Evolutionary conservation across 2,888 invertebrate genomes (phyloP).

Genomic region (Petrophora chlorosata): DNA sequence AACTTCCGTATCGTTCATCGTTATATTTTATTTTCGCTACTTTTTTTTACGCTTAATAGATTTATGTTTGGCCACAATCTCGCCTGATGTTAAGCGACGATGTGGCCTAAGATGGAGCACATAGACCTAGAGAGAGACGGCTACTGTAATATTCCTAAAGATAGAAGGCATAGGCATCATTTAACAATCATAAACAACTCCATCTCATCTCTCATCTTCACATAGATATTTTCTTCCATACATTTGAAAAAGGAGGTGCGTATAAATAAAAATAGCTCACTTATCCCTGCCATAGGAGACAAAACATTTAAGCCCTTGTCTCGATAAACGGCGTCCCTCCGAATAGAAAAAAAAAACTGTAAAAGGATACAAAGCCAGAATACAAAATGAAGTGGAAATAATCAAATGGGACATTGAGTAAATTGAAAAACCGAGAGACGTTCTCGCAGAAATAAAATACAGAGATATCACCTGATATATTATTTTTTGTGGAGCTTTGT

Average conservation of each 20-base stretch:
- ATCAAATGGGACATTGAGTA: constrained; percentile 46
- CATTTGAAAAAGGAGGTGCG: constrained; percentile 1
- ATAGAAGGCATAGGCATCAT: no score
- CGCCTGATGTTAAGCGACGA: no score
- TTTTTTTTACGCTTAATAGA: no score
- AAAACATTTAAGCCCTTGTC: constrained; percentile 41
- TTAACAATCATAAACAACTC: no score
- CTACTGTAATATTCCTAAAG: no score
- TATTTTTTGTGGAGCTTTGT: constrained; percentile 12
- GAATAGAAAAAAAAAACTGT: constrained; percentile 42
- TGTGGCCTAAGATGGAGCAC: no score
- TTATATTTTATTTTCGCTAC: no score
- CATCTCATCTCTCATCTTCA: no score
- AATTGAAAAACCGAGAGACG: constrained; percentile 53
- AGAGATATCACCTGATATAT: constrained; percentile 37
- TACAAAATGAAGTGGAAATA: constrained; percentile 51
- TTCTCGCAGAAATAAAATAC: constrained; percentile 48
- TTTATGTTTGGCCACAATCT: no score
- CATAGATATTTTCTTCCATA: no score
- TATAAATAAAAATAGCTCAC: constrained; percentile 35
- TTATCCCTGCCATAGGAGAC: constrained; percentile 39
- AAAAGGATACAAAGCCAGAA: constrained; percentile 44
- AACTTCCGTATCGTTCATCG: no score
- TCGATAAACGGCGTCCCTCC: constrained; percentile 40
- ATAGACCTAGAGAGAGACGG: no score